Evolutionary conservation across 2,113 vertebrate species (phyloP), one percentile per base, ranked within the genome.

Genomic region (Smithornis capensis): DNA sequence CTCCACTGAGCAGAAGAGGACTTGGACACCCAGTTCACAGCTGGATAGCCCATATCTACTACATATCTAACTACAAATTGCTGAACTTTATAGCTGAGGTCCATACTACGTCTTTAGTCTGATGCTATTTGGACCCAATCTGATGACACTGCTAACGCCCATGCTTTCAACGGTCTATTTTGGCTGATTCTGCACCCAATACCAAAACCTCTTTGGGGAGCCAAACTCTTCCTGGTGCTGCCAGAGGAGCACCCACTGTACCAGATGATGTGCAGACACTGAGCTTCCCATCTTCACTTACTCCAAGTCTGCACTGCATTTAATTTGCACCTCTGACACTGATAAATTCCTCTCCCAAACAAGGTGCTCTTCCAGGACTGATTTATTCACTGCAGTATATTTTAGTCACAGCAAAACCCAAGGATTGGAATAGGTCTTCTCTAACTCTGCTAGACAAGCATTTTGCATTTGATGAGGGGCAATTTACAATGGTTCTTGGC

Each of bases 271-370:
- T 49, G 68, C 60, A 96, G 52, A 75, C 2, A 8, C 35, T 56
- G 44, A 86, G 31, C 56, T 83, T 88, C 35, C 29, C 57, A 50
- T 65, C 78, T 59, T 31, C 56, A 69, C 77, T 59, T 53, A 63
- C 38, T 89, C 63, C 70, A 71, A 47, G 47, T 78, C 80, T 94
- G 44, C 42, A 62, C 8, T 12, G 5, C 7, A 6, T 37, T 74
- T 87, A 77, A 90, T 95, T 96, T 93, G 83, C 59, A 83, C 47
- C 67, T 47, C 42, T 0, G 1, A 92, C 89, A 85, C 70, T 89
- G 95, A 95, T 38, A 95, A 95, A 97, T 94, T 90, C 67, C 89
- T 85, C 74, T 96, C 60, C 55, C 44, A 70, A 87, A 83, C 74
- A 67, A 57, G 63, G 16, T 81, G 74, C 80, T 95, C 91, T 94